Evolutionary conservation across 2,888 invertebrate species (phyloP).

Genomic region (Cheilosia vernalis): DNA sequence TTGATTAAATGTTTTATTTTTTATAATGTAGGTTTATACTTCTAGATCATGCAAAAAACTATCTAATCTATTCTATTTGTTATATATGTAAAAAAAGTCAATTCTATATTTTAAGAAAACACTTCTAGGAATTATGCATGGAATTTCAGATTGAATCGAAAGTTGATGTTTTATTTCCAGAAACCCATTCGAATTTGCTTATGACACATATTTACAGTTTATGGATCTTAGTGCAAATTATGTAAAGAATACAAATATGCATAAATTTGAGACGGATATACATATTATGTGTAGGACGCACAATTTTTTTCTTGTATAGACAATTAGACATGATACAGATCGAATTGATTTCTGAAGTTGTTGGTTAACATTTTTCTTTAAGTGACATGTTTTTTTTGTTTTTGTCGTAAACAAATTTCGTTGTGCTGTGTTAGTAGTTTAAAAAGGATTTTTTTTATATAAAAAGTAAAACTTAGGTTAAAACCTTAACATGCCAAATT

Average conservation of each 20-base stretch:
- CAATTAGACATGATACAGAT: slow-evolving; percentile 12
- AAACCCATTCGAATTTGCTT: slow-evolving; percentile 49
- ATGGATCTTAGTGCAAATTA: slow-evolving; percentile 13
- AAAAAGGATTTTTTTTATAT: neutral
- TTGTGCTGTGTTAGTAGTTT: slow-evolving; percentile 6
- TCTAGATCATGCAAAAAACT: slow-evolving; percentile 63
- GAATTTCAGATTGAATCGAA: slow-evolving; percentile 11
- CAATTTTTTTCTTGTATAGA: neutral
- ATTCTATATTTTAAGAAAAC: slow-evolving; percentile 31
- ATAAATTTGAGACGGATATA: neutral
- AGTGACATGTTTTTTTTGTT: neutral
- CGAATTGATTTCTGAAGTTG: slow-evolving; percentile 64
- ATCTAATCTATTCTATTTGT: slow-evolving; percentile 22
- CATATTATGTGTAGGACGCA: slow-evolving; percentile 11
- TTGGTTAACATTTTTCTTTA: neutral
- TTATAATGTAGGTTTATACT: slow-evolving; percentile 11
- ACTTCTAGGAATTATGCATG: slow-evolving; percentile 46
- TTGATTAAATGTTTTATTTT: slow-evolving; percentile 10
- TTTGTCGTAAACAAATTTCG: slow-evolving; percentile 9
- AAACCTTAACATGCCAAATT: slow-evolving; percentile 42
- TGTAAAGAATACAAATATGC: neutral
- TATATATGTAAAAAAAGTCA: neutral
- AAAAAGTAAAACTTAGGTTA: neutral
- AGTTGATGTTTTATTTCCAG: slow-evolving; percentile 23
- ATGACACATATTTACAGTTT: slow-evolving; percentile 32